phyloP scores from a whole-genome alignment of 2,797 vertebrate genomes.

The Hippoglossus hippoglossus region DNA sequence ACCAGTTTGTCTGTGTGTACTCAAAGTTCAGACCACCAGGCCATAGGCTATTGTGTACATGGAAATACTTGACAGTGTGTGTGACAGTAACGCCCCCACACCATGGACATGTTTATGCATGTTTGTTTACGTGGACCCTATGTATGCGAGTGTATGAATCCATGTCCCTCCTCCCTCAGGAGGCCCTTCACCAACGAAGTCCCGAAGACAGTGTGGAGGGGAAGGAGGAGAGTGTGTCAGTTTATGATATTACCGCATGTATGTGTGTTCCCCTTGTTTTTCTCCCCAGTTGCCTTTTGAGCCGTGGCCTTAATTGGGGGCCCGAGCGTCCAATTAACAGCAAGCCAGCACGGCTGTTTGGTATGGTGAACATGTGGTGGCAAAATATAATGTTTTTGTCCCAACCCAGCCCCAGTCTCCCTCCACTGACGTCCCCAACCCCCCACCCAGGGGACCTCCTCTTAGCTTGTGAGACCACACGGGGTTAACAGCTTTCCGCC shows the following conservation, averaged over 20 bases:
- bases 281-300: slow-evolving; percentile 85
- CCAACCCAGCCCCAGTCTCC: slow-evolving; percentile 18
- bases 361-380: slow-evolving; percentile 77
- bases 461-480: slow-evolving; percentile 27
- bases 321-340: slow-evolving; percentile 90
- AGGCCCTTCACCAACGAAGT: slow-evolving; percentile 77
- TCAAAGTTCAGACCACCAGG: not conserved
- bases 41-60: slow-evolving; percentile 24
- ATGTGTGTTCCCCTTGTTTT: slow-evolving; percentile 75
- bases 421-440: not conserved
- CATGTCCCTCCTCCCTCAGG: slow-evolving; percentile 71
- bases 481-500: slow-evolving; percentile 59
- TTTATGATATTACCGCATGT: slow-evolving; percentile 9
- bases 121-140: slow-evolving; percentile 31
- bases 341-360: slow-evolving; percentile 77
- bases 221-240: not conserved
- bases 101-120: slow-evolving; percentile 37
- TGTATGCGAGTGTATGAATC: slow-evolving; percentile 31
- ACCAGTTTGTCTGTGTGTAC: not conserved
- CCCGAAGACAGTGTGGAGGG: slow-evolving; percentile 67
- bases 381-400: slow-evolving; percentile 70
- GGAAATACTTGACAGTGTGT: slow-evolving; percentile 28
- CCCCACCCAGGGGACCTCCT: slow-evolving; percentile 41
- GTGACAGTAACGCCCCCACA: slow-evolving; percentile 8
- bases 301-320: slow-evolving; percentile 88